These are phyloP conservation scores for Syngnathus rostellatus DNA, from an alignment of 2,797 vertebrate genomes.

Conservation along the genomic window DNA sequence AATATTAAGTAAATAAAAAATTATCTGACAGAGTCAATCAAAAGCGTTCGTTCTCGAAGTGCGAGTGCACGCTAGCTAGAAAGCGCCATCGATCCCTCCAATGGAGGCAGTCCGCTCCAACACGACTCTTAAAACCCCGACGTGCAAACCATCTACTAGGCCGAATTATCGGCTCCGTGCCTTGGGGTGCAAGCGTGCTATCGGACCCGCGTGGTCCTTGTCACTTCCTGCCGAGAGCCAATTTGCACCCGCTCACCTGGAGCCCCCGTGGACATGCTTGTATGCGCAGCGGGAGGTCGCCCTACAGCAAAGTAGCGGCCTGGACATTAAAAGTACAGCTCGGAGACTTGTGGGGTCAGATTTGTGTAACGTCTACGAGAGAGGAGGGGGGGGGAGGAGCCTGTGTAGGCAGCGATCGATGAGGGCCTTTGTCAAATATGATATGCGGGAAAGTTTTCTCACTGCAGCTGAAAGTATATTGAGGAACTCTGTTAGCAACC, in stretches of 20 bases:
- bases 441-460: no score
- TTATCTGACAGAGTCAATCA: no score
- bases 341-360: not conserved
- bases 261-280: constrained; percentile 29
- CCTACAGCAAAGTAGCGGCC: no score
- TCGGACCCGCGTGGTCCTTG: constrained; percentile 39
- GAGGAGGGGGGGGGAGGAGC: constrained; percentile 28
- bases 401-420: no score
- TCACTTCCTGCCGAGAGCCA: constrained; percentile 54
- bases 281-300: not conserved
- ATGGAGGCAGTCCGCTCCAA: constrained; percentile 34
- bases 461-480: no score
- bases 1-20: no score
- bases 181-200: not conserved
- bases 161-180: constrained; percentile 39
- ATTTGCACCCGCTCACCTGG: constrained; percentile 62
- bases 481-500: no score
- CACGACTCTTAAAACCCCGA: constrained; percentile 64
- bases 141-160: constrained; percentile 56
- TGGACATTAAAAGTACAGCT: not conserved
- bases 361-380: constrained; percentile 1
- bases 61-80: constrained; percentile 16
- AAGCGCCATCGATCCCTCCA: constrained; percentile 56
- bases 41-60: no score
- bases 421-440: no score